Evolutionary conservation across 2,888 invertebrate species (phyloP).

Genomic region (Ennomos fuscantarius): DNA sequence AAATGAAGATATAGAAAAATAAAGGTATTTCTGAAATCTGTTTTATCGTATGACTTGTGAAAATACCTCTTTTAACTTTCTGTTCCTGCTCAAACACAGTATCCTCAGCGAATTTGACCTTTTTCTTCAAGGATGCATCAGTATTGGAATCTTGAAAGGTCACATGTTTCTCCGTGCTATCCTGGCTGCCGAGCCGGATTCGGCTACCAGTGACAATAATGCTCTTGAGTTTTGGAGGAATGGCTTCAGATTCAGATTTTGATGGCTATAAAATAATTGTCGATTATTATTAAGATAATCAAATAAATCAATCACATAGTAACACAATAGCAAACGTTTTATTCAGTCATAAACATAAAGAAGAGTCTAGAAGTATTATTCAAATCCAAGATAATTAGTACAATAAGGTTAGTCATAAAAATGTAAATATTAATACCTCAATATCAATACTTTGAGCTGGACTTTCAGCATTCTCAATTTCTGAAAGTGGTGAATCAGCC

Average conservation of each 20-base stretch:
- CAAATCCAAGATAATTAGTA: too few species aligned
- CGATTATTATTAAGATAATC: too few species aligned
- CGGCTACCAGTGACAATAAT: slow-evolving; percentile 67
- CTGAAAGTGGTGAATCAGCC: slow-evolving; percentile 76
- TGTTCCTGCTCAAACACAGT: slow-evolving; percentile 68
- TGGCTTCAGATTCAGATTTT: slow-evolving; percentile 56
- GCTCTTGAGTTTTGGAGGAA: slow-evolving; percentile 69
- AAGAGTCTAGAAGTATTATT: neutral
- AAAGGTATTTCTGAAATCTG: too few species aligned
- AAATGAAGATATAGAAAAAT: too few species aligned
- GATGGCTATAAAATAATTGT: slow-evolving; percentile 57
- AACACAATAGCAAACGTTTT: too few species aligned
- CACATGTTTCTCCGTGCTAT: slow-evolving; percentile 74
- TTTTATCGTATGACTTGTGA: neutral
- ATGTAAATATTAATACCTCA: slow-evolving; percentile 59
- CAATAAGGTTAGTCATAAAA: too few species aligned
- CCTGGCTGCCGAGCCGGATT: slow-evolving; percentile 66
- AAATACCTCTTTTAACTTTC: slow-evolving; percentile 65
- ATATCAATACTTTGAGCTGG: slow-evolving; percentile 64
- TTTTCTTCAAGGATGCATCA: slow-evolving; percentile 67
- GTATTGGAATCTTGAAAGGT: slow-evolving; percentile 68
- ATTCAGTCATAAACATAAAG: neutral
- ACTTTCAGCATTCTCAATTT: slow-evolving; percentile 73
- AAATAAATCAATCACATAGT: too few species aligned
- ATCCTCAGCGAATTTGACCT: slow-evolving; percentile 75